Percentiles rank a stretch among this genome's conserved stretches.
These are phyloP conservation scores for Coenonympha arcania DNA, from an alignment of 2,888 invertebrate genomes.

Conservation along the genomic window DNA sequence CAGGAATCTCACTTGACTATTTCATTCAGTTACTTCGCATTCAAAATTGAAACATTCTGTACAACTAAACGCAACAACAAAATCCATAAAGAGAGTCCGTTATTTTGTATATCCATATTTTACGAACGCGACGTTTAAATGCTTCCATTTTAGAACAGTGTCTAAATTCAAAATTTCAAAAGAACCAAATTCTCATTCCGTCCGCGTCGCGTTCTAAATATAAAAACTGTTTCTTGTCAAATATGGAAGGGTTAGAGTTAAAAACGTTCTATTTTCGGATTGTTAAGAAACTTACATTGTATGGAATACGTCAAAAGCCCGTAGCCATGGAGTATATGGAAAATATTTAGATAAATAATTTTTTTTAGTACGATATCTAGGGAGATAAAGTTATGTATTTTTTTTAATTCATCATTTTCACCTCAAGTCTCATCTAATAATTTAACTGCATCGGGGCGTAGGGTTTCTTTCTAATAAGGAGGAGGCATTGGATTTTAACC, in stretches of 20 bases:
- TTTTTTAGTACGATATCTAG: too few species aligned
- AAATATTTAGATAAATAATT: constrained; percentile 29
- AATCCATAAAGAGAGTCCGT: constrained; percentile 35
- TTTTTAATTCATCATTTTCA: neutral
- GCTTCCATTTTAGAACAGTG: constrained; percentile 61
- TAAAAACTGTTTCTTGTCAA: constrained; percentile 72
- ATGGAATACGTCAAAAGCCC: constrained; percentile 73
- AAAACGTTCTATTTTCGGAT: constrained; percentile 74
- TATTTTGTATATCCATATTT: constrained; percentile 52
- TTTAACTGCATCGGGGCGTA: too few species aligned
- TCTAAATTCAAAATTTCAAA: constrained; percentile 54
- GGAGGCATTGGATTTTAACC: too few species aligned
- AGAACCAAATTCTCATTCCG: constrained; percentile 67
- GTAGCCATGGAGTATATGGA: constrained; percentile 49
- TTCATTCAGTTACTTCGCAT: too few species aligned
- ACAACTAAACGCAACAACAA: neutral
- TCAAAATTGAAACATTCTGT: neutral
- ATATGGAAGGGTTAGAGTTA: constrained; percentile 75
- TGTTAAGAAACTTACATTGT: constrained; percentile 74
- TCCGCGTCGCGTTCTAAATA: constrained; percentile 68
- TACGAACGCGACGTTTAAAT: constrained; percentile 43
- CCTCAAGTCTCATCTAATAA: too few species aligned
- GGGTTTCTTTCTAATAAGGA: too few species aligned
- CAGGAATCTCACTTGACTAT: too few species aligned
- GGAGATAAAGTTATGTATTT: too few species aligned